phyloP scores from a whole-genome alignment of 1,140 invertebrate species.

The Brachionus plicatilis region DNA sequence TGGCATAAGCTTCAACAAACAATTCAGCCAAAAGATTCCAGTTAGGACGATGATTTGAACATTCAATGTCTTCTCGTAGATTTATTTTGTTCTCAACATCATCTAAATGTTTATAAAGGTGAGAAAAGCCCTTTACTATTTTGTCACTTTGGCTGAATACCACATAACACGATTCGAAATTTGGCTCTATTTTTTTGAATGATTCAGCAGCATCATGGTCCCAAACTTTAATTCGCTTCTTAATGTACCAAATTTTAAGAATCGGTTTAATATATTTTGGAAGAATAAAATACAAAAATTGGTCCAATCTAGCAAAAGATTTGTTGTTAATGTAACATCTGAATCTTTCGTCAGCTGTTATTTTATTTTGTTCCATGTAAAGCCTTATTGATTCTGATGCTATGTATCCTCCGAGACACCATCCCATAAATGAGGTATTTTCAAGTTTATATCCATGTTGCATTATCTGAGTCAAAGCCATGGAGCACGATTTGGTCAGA shows the following conservation, averaged over 20 bases:
- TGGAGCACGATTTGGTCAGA: background rate
- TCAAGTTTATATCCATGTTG: conserved; percentile 13
- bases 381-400: conserved; percentile 1
- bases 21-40: conserved; percentile 30
- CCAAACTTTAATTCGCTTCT: conserved; percentile 11
- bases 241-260: background rate
- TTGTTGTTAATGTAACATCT: conserved; percentile 28
- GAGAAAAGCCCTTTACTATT: conserved; percentile 11
- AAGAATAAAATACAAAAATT: conserved; percentile 38
- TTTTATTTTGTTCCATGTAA: background rate
- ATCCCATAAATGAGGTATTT: conserved; percentile 25
- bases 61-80: conserved; percentile 6
- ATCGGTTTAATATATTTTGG: background rate
- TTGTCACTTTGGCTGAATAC: background rate
- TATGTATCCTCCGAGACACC: conserved; percentile 29
- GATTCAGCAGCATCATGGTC: background rate
- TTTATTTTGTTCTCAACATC: background rate
- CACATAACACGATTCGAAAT: background rate
- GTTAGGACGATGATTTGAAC: background rate
- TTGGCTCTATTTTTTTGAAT: background rate
- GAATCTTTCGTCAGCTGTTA: background rate
- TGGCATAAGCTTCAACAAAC: background rate
- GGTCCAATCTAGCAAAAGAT: conserved; percentile 1
- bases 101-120: conserved; percentile 30
- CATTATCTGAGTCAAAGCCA: conserved; percentile 18